These are phyloP conservation scores for Euwallacea fornicatus DNA, from an alignment of 1,140 invertebrate species.

Conservation along the genomic window DNA sequence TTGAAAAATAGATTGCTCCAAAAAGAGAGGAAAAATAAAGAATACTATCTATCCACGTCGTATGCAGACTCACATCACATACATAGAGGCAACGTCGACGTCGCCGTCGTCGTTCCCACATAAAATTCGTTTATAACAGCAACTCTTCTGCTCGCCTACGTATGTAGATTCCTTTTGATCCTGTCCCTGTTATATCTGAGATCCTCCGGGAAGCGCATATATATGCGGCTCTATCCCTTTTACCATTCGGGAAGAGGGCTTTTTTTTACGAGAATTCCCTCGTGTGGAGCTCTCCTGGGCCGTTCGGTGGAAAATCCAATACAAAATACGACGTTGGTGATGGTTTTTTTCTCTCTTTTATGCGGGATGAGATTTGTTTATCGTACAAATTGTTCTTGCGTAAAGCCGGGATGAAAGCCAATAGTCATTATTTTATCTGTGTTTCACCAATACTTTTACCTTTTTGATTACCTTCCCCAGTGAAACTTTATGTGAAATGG, in stretches of 20 bases:
- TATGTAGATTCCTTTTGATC: conserved; percentile 40
- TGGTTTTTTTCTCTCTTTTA: conserved; percentile 28
- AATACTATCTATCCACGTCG: conserved; percentile 39
- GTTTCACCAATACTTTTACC: too few relatives aligned
- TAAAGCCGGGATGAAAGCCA: conserved; percentile 10
- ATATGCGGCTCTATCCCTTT: conserved; percentile 35
- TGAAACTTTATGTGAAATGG: too few relatives aligned
- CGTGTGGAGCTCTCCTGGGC: conserved; percentile 28
- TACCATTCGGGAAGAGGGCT: conserved; percentile 35
- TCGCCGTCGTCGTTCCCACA: conserved; percentile 16
- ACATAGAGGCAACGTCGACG: conserved; percentile 34
- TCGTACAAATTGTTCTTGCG: conserved; percentile 31
- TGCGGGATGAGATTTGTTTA: conserved; percentile 32
- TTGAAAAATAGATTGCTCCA: conserved; percentile 39
- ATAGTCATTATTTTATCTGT: conserved; percentile 7
- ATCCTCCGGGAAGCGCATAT: conserved; percentile 36
- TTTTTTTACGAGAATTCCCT: conserved; percentile 37
- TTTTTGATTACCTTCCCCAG: too few relatives aligned
- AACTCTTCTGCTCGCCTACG: conserved; percentile 37
- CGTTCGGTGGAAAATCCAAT: conserved; percentile 37
- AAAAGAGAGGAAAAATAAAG: conserved; percentile 32
- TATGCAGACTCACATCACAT: conserved; percentile 37
- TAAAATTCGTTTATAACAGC: conserved; percentile 40
- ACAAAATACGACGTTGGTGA: conserved; percentile 30
- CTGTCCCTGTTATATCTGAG: conserved; percentile 28